Evolutionary conservation across 2,888 invertebrate genomes (phyloP).

Genomic region (Tachystola acroxantha): DNA sequence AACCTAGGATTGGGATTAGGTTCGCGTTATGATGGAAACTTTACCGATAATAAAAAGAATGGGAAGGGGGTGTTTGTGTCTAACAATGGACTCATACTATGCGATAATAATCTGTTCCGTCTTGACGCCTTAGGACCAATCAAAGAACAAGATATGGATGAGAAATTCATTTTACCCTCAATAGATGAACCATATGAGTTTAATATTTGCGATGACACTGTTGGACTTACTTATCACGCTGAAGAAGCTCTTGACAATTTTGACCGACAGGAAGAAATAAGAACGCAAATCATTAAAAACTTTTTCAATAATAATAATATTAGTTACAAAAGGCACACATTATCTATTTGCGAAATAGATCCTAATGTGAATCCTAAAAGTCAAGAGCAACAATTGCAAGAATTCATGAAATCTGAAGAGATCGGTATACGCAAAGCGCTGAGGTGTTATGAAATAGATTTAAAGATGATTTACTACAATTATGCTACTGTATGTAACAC

Average conservation of each 20-base stretch:
- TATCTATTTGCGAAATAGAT: not conserved
- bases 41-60: conserved; percentile 75
- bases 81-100: conserved; percentile 64
- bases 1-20: conserved; percentile 74
- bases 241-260: conserved; percentile 52
- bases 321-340: conserved; percentile 8
- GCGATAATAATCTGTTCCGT: not conserved
- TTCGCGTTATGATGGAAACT: conserved; percentile 75
- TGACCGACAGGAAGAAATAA: conserved; percentile 42
- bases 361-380: too few relatives aligned
- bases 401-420: conserved; percentile 22
- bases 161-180: conserved; percentile 6
- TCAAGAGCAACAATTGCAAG: conserved; percentile 24
- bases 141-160: not conserved
- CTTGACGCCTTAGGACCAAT: conserved; percentile 31
- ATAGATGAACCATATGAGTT: conserved; percentile 35
- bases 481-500: conserved; percentile 69
- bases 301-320: conserved; percentile 45
- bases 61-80: conserved; percentile 75
- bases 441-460: conserved; percentile 57
- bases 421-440: conserved; percentile 61
- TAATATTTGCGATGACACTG: conserved; percentile 50
- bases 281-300: conserved; percentile 39
- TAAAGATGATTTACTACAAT: conserved; percentile 68
- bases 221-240: conserved; percentile 65